Base-by-base conservation (phyloP, 2,113 vertebrate genomes). In the Mobula hypostoma region DNA sequence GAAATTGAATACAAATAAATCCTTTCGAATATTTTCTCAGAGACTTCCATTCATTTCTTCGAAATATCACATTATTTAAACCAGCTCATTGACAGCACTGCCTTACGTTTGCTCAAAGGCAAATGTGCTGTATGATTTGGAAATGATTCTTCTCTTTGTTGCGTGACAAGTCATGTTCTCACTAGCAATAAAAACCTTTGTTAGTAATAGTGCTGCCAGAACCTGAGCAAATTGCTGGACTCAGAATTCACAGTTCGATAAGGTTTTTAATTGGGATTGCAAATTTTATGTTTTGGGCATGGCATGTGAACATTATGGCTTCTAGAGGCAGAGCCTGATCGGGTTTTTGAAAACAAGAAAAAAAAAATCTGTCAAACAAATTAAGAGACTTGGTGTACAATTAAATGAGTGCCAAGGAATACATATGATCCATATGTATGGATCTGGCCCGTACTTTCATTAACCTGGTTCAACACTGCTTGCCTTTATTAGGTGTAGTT, bases 1-100 rank as follows among this genome's bases (percentile, higher is more conserved):
- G 61, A 90, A 90, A 90, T 90, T 90, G 85, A 90, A 90, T 68
- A 90, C 85, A 90, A 90, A 90, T 90, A 90, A 66, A 90, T 90
- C 85, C 61, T 90, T 19, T 66, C 61, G 85, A 90, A 90, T 29
- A 90, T 90, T 90, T 85, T 68, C 85, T 36, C n/a, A 66, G 85
- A 90, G 63, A 32, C 68, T 27, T 93, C 36, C 90, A 93, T 93
- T 93, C 68, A 74, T 74, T 74, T 72, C 68, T 48, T 74, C 40
- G 68, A 93, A 93, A 29, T 56, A 93, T 74, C 91, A 74, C 68
- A 93, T 74, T 93, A 93, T 74, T 74, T 93, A 27, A 90, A 76
- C 24, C 91, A 14, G 40, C 19, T 93, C 4, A 14, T 12, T 74
- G 91, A 74, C 91, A 93, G 68, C 19, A 74, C 0, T 56, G 40